Evolutionary conservation across 1,140 invertebrate genomes (phyloP).

Genomic region (Drosophila gunungcola): DNA sequence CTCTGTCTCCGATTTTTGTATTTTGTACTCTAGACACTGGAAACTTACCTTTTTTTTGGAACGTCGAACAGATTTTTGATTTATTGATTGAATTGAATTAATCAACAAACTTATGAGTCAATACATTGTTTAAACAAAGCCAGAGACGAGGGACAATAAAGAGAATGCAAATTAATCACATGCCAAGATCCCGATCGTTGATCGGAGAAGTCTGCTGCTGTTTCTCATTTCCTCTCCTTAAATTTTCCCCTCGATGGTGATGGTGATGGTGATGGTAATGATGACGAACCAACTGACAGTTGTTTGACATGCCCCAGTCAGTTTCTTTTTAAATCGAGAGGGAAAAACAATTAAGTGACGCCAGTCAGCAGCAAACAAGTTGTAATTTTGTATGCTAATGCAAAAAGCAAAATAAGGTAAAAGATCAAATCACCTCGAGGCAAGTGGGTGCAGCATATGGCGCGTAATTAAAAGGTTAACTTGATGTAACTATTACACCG

Average conservation of each 20-base stretch:
- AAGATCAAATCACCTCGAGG: slow-evolving; percentile 22
- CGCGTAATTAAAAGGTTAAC: slow-evolving; percentile 77
- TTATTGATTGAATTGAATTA: slow-evolving; percentile 80
- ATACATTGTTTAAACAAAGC: slow-evolving; percentile 76
- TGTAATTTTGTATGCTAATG: slow-evolving; percentile 74
- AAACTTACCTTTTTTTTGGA: slow-evolving; percentile 27
- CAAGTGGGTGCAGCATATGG: slow-evolving; percentile 80
- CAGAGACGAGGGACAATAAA: slow-evolving; percentile 41
- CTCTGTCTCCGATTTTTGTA: slow-evolving; percentile 47
- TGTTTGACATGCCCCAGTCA: slow-evolving; percentile 81
- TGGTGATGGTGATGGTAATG: slow-evolving; percentile 49
- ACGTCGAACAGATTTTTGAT: slow-evolving; percentile 64
- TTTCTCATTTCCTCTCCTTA: slow-evolving; percentile 1
- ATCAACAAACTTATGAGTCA: slow-evolving; percentile 79
- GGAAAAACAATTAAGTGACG: slow-evolving; percentile 76
- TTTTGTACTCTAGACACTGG: slow-evolving; percentile 6
- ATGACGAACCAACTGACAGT: slow-evolving; percentile 80
- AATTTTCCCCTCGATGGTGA: slow-evolving; percentile 9
- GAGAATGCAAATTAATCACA: slow-evolving; percentile 79
- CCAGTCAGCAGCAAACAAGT: slow-evolving; percentile 55
- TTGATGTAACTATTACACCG: slow-evolving; percentile 73
- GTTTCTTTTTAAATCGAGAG: slow-evolving; percentile 31
- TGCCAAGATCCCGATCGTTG: slow-evolving; percentile 57
- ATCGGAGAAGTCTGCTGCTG: slow-evolving; percentile 43
- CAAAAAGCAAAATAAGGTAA: slow-evolving; percentile 46